Conservation (phyloP, 64 coral and sea anemone genomes). For the Pocillopora damicornis region DNA sequence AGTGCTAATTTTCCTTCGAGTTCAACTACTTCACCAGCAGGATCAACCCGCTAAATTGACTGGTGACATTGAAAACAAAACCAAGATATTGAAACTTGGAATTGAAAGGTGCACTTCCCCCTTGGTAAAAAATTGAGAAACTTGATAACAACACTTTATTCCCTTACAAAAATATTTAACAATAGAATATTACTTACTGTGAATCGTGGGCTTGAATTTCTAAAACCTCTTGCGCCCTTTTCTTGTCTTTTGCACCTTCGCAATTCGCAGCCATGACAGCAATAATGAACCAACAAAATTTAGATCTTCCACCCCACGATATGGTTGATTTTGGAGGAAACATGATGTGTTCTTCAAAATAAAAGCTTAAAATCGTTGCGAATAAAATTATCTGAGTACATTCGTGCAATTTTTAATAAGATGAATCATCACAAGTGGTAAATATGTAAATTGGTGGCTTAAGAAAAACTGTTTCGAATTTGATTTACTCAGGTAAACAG, state of each 20-base stretch:
- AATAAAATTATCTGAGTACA: neutral
- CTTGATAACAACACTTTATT: neutral
- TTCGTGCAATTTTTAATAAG: neutral
- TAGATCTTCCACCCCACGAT: neutral
- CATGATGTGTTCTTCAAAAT: neutral
- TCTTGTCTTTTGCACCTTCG: neutral
- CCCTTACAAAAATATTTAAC: neutral
- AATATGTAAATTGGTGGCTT: neutral
- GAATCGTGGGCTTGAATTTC: conserved; percentile 2
- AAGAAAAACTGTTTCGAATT: neutral
- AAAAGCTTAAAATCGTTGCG: neutral
- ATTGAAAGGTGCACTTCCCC: neutral
- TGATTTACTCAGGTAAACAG: conserved; percentile 16
- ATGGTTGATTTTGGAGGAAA: neutral
- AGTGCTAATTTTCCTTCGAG: neutral
- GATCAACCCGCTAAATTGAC: neutral
- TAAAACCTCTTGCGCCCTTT: neutral
- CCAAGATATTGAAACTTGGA: neutral
- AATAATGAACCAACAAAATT: neutral
- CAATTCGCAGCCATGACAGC: neutral
- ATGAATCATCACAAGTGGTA: neutral
- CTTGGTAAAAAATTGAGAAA: no score
- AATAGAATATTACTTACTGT: conserved; percentile 15
- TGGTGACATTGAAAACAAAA: neutral
- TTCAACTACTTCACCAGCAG: neutral